Conservation (phyloP, 2,888 invertebrate species). For the Hermaeophaga mercurialis region DNA sequence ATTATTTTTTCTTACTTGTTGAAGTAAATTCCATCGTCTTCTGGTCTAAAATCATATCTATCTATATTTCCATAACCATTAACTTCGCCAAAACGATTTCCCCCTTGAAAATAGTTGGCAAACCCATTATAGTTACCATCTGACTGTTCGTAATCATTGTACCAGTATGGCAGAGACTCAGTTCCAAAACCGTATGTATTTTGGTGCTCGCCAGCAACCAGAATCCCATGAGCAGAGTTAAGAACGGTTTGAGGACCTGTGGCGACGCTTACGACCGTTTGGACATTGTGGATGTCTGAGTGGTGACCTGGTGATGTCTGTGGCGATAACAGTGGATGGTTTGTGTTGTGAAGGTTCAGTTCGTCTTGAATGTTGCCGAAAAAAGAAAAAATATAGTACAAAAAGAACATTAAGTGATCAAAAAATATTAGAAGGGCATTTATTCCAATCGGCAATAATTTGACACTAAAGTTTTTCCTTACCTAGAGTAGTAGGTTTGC, state of each 20-base stretch:
- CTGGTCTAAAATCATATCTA: slow-evolving; percentile 7
- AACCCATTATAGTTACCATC: slow-evolving; percentile 1
- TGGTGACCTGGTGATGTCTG: slow-evolving; percentile 15
- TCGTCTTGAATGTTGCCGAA: background rate
- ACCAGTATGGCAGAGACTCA: background rate
- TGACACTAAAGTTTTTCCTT: slow-evolving; percentile 6
- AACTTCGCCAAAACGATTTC: background rate
- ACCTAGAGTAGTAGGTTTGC: slow-evolving; percentile 28
- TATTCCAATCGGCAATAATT: background rate
- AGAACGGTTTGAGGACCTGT: slow-evolving; percentile 44
- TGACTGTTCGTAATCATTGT: background rate
- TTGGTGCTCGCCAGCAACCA: slow-evolving; percentile 36
- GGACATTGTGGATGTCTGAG: slow-evolving; percentile 39
- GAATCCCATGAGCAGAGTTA: slow-evolving; percentile 46
- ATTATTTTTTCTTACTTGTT: slow-evolving; percentile 17
- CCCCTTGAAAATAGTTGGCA: background rate
- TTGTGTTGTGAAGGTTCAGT: background rate
- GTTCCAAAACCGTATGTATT: slow-evolving; percentile 4
- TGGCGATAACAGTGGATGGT: background rate
- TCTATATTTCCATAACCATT: slow-evolving; percentile 6
- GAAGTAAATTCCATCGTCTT: slow-evolving; percentile 9
- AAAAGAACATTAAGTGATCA: no score
- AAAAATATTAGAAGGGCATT: slow-evolving; percentile 7
- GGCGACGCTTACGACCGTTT: slow-evolving; percentile 47
- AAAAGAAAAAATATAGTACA: no score